Conservation (phyloP, 2,113 vertebrate genomes). For the Triplophysa tibetana region DNA sequence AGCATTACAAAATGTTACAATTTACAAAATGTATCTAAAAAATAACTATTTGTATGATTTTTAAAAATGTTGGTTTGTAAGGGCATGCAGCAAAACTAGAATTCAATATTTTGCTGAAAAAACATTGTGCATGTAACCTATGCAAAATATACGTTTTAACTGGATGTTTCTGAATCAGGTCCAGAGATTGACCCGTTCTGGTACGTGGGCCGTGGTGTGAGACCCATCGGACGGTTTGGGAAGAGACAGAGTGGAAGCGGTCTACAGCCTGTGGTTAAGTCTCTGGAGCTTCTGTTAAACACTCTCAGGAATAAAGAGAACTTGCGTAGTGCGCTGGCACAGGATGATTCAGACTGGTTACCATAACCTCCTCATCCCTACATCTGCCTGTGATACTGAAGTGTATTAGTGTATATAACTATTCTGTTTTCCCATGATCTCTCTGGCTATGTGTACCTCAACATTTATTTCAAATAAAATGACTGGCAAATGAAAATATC, state of each 20-base stretch:
- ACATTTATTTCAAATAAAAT: constrained; percentile 51
- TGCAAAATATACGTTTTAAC: background rate
- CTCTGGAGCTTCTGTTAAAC: constrained; percentile 71
- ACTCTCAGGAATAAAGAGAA: constrained; percentile 73
- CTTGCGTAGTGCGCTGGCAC: constrained; percentile 53
- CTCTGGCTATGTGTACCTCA: constrained; percentile 33
- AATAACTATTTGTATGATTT: too few relatives aligned
- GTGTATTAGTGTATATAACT: constrained; percentile 11
- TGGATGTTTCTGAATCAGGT: constrained; percentile 69
- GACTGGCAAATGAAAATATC: constrained; percentile 23
- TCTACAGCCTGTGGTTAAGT: constrained; percentile 66
- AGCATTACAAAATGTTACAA: too few relatives aligned
- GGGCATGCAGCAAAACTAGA: background rate
- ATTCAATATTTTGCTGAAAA: background rate
- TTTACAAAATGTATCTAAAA: too few relatives aligned
- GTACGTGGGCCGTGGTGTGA: constrained; percentile 86
- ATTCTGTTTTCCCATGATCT: constrained; percentile 14
- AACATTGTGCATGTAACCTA: background rate
- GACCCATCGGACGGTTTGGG: constrained; percentile 88
- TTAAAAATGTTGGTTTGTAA: too few relatives aligned
- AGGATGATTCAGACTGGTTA: constrained; percentile 69
- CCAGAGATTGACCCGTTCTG: constrained; percentile 90
- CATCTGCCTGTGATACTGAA: constrained; percentile 13
- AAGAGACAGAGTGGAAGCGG: constrained; percentile 77
- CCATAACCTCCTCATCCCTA: constrained; percentile 58